phyloP scores from a whole-genome alignment of 2,113 vertebrate species.

The Spea multiplicata region DNA sequence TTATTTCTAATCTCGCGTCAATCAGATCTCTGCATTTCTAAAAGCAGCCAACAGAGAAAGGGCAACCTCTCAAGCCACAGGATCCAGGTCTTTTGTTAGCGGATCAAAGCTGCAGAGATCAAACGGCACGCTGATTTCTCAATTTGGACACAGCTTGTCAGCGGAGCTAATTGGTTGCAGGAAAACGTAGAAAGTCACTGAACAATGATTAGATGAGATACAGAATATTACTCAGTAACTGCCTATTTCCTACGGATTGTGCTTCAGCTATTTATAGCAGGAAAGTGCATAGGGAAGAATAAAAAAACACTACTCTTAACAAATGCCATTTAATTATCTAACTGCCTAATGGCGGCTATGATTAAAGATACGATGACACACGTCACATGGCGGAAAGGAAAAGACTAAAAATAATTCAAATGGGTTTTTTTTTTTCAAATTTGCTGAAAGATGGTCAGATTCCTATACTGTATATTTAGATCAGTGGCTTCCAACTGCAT shows the following conservation, averaged over 20 bases:
- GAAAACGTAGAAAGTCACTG: conserved; percentile 15
- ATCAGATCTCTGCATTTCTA: conserved; percentile 6
- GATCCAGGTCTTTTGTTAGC: conserved; percentile 36
- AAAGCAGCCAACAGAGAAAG: conserved; percentile 11
- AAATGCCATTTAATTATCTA: conserved; percentile 38
- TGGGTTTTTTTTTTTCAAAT: not conserved
- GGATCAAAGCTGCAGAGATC: conserved; percentile 41
- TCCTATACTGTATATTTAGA: too few relatives aligned
- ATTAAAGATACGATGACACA: conserved; percentile 28
- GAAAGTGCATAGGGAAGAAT: conserved; percentile 2
- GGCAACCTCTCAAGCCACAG: conserved; percentile 30
- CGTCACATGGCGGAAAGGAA: conserved; percentile 4
- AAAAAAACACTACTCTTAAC: not conserved
- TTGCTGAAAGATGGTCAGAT: too few relatives aligned
- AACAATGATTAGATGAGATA: conserved; percentile 33
- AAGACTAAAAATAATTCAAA: conserved; percentile 10
- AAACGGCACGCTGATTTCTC: conserved; percentile 32
- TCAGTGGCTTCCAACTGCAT: too few relatives aligned
- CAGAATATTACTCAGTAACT: conserved; percentile 14
- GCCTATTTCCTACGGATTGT: conserved; percentile 37
- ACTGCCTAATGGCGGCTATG: conserved; percentile 21
- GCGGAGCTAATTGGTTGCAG: conserved; percentile 45
- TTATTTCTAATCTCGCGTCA: not conserved
- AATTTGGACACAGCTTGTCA: conserved; percentile 36
- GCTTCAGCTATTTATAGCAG: conserved; percentile 23